Conservation (phyloP, 1,140 invertebrate species). For the Drosophila kepulauana region DNA sequence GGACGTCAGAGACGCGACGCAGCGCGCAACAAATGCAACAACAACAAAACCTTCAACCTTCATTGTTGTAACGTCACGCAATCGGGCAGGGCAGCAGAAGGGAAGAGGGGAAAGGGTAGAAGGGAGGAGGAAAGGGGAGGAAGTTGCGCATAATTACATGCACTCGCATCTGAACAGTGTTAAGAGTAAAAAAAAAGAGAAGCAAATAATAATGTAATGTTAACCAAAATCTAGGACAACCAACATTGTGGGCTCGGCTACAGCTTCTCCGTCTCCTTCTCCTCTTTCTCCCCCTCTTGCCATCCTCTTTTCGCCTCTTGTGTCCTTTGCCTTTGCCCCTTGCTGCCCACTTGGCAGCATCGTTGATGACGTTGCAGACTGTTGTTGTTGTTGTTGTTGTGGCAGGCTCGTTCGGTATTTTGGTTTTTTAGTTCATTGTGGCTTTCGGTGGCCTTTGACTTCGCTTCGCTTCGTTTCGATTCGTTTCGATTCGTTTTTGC, state of each 20-base stretch:
- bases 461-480: conserved; percentile 19
- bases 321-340: not conserved
- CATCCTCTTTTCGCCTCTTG: not conserved
- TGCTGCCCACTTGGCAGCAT: not conserved
- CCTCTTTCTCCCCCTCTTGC: not conserved
- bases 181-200: not conserved
- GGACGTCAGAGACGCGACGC: conserved; percentile 21
- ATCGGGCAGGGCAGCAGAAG: not conserved
- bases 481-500: not conserved
- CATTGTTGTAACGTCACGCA: conserved; percentile 17
- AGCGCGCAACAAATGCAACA: conserved; percentile 7
- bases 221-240: conserved; percentile 53
- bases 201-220: conserved; percentile 37
- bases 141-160: not conserved
- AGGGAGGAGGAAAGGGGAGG: not conserved
- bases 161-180: not conserved
- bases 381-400: not conserved
- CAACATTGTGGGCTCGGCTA: conserved; percentile 36
- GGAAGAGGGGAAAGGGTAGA: not conserved
- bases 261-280: not conserved
- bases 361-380: conserved; percentile 39
- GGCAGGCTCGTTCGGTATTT: conserved; percentile 22
- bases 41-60: conserved; percentile 13
- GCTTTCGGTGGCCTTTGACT: not conserved
- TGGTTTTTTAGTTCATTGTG: not conserved